Percentiles rank a stretch among this genome's conserved stretches.
These are phyloP conservation scores for Oncorhynchus kisutch DNA, from an alignment of 2,113 vertebrate species.

Conservation along the genomic window DNA sequence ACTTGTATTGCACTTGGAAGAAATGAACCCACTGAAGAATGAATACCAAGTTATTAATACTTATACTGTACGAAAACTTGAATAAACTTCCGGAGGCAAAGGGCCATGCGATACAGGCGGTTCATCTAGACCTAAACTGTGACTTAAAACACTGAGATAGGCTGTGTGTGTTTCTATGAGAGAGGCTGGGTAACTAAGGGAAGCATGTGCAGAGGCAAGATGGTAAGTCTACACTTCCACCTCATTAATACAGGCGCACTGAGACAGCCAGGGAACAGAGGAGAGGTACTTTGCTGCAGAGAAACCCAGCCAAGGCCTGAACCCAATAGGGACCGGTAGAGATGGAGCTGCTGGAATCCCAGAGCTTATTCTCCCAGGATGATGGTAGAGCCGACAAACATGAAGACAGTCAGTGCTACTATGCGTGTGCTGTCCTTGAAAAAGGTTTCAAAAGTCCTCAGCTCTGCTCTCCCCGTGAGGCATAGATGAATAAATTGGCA, in stretches of 20 bases:
- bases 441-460: neutral
- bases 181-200: neutral
- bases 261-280: neutral
- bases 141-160: neutral
- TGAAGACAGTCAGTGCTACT: no score
- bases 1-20: no score
- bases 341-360: neutral
- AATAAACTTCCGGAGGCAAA: neutral
- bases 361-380: neutral
- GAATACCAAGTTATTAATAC: neutral
- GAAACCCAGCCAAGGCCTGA: neutral
- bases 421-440: no score
- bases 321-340: neutral
- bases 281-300: neutral
- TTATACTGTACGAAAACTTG: neutral
- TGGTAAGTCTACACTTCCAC: neutral
- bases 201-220: neutral
- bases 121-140: neutral
- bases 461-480: no score
- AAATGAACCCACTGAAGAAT: neutral
- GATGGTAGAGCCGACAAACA: no score
- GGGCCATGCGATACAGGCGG: neutral
- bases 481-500: no score
- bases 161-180: neutral
- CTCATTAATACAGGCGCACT: neutral